These are phyloP conservation scores for Eulithis prunata DNA, from an alignment of 2,888 invertebrate genomes.

Conservation along the genomic window DNA sequence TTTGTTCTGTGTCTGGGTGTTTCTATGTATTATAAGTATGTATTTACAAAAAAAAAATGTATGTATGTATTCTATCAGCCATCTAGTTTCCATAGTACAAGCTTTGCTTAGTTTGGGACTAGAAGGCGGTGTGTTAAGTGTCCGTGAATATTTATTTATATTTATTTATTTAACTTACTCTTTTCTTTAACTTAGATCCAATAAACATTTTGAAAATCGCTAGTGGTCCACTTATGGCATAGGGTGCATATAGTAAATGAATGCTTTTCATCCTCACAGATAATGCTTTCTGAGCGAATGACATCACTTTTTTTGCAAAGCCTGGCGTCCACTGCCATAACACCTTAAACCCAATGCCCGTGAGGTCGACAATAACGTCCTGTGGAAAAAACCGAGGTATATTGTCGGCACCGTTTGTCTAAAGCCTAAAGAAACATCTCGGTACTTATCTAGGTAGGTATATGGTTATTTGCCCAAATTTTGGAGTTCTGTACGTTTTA, in stretches of 20 bases:
- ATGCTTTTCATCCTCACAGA: conserved; percentile 39
- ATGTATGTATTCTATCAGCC: too few relatives aligned
- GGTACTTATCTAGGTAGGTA: neutral
- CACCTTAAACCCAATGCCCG: conserved; percentile 24
- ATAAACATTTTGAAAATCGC: conserved; percentile 40
- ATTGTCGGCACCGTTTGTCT: neutral
- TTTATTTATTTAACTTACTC: too few relatives aligned
- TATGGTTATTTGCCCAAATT: too few relatives aligned
- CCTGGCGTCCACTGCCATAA: conserved; percentile 41
- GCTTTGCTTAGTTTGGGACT: too few relatives aligned
- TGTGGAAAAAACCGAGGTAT: conserved; percentile 11
- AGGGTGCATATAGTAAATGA: conserved; percentile 35
- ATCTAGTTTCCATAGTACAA: too few relatives aligned
- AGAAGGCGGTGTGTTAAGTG: too few relatives aligned
- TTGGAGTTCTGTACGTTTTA: too few relatives aligned
- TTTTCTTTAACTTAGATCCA: conserved; percentile 33
- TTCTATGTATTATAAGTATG: too few relatives aligned
- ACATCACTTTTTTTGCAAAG: conserved; percentile 31
- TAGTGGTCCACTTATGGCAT: conserved; percentile 29
- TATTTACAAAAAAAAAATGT: too few relatives aligned
- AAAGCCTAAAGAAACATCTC: neutral
- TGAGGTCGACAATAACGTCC: conserved; percentile 30
- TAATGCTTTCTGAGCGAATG: conserved; percentile 33
- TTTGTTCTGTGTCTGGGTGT: too few relatives aligned
- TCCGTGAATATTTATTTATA: too few relatives aligned